Base-by-base conservation (phyloP, 2,797 vertebrate species). In the Capromys pilorides region DNA sequence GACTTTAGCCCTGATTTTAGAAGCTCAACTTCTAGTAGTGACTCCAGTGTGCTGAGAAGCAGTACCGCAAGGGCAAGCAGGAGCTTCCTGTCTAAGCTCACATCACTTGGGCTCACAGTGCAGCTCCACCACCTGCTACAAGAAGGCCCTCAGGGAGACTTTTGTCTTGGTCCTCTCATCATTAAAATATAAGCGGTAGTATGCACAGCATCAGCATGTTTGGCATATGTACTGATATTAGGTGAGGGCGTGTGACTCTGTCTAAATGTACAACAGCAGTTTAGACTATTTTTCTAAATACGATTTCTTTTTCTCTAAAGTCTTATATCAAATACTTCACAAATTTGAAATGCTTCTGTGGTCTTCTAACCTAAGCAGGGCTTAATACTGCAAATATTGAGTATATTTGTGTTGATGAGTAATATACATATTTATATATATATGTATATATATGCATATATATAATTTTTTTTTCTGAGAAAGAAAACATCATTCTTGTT, bases 311-410 rank as follows among this genome's bases (percentile, higher is more conserved):
- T 85, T 93, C 78, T 90, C 81, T 36, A 19, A 96, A 75, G 14
- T 92, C 77, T 91, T 95, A 86, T 75, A 73, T 86, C 54, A 67
- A 61, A 88, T 86, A 93, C 31, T 87, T 95, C 83, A 88, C 73
- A 81, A 89, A 90, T 28, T 86, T 88, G 84, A 83, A 88, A 92
- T 67, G 9, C 0, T 88, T 91, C 51, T 86, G 59, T 83, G 41
- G 22, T 86, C 57, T 94, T 92, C 84, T 51, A 61, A 83, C 54
- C 85, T 90, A 95, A 71, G 77, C 69, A 86, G 69, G 77, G n/a
- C 64, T 88, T 82, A 91, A 82, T 88, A 83, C 36, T 96, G 36
- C 33, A 92, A 93, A 69, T 86, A 16, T 75, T 69, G 49, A 84
- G 51, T 81, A 90, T 77, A 80, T 88, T 82, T 71, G 18, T 88